These are phyloP conservation scores for Tadarida brasiliensis DNA, from an alignment of 2,797 vertebrate genomes.

Conservation along the genomic window DNA sequence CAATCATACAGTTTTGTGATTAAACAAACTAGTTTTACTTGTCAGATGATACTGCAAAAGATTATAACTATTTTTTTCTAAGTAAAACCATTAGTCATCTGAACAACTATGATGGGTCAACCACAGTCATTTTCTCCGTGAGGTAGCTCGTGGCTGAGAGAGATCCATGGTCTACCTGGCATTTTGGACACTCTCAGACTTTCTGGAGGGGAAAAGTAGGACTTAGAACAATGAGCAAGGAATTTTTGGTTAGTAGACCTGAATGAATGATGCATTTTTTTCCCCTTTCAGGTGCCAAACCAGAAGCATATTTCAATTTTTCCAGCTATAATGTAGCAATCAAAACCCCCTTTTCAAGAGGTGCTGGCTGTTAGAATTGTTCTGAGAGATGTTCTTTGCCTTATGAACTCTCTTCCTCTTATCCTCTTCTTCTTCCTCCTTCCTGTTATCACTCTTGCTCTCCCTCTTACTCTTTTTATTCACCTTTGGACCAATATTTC, in stretches of 20 bases:
- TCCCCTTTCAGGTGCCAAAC: background rate
- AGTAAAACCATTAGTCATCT: background rate
- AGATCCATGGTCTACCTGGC: background rate
- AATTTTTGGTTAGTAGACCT: background rate
- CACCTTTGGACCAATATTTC: background rate
- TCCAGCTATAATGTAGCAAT: background rate
- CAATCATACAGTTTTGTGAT: background rate
- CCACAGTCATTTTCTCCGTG: background rate
- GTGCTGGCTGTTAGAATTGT: background rate
- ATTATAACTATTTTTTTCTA: background rate
- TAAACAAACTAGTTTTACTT: background rate
- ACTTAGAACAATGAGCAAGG: background rate
- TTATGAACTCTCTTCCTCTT: background rate
- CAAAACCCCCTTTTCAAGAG: background rate
- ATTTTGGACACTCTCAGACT: background rate
- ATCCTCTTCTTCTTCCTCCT: background rate
- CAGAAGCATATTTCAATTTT: background rate
- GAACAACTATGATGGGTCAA: background rate
- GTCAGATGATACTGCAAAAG: background rate
- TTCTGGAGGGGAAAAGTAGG: background rate
- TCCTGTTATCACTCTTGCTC: background rate
- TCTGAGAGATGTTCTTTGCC: background rate
- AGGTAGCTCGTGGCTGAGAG: background rate
- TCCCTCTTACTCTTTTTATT: constrained; percentile 7
- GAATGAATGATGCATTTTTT: background rate